Base-by-base conservation (phyloP, 2,797 vertebrate species). In the Smutsia temminckii region DNA sequence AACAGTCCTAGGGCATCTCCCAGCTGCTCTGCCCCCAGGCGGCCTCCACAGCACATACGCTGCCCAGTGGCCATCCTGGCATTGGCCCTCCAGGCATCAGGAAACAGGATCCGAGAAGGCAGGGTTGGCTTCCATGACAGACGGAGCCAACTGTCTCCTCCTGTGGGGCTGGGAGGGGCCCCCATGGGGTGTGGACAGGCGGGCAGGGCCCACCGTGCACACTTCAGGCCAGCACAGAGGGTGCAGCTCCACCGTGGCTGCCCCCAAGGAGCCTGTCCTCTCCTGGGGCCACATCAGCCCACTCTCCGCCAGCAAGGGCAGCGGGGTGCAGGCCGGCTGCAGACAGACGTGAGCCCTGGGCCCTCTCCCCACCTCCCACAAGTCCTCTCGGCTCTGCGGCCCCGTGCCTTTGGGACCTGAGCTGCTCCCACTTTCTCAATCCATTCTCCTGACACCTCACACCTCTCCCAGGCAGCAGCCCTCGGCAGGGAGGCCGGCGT, bases 101-200 rank as follows among this genome's bases (percentile, higher is more conserved):
- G 84, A 84, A 95, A 96, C 71, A 29, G n/a, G 92, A 95, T 91
- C 85, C 8, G 5, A 0, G 49, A 40, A 14, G 34, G 53, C 87
- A 87, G 64, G 74, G 93, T 57, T 5, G 1, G 74, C 71, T 78
- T 42, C 21, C 0, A 81, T 95, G 94, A 97, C 32, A 12, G 95
- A 94, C 23, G 1, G 63, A 79, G 78, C 85, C 97, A 95, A 83
- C 81, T 94, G 96, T 61, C 51, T 53, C 93, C 27, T 64, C 29
- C 66, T 3, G 5, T 29, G 63, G n/a, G 66, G 72, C 32, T 49
- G 10, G 40, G 64, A n/a, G 29, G 29, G 55, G 83, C 68, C 8
- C 86, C 18, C 32, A 3, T 20, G 18, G 85, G 66, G 37, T 9
- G 25, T 6, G 11, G 57, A 8, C 0, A 0, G 84, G 66, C 42